A percentile compares a stretch with the other conserved stretches of the same genome.
Evolutionary conservation across 2,113 vertebrate species (phyloP).

Genomic region (Montifringilla adamsi): DNA sequence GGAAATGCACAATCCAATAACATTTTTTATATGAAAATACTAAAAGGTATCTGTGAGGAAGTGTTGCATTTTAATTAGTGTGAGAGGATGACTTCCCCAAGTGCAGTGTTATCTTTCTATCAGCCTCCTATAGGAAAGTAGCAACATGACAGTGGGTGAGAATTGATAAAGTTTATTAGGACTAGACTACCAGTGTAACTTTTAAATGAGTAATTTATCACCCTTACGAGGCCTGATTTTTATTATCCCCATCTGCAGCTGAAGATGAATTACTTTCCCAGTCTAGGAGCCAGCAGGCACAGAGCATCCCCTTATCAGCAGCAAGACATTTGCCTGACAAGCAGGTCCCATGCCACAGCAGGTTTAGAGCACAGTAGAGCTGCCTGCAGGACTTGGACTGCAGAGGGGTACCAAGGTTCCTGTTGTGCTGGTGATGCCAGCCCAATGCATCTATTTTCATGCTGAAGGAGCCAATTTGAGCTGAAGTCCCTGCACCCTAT

Average conservation of each 20-base stretch:
- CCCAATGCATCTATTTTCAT: background rate
- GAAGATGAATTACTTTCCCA: background rate
- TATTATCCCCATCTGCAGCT: background rate
- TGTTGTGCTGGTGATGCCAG: background rate
- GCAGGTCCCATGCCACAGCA: background rate
- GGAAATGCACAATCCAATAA: background rate
- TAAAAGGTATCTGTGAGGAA: background rate
- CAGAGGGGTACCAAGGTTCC: background rate
- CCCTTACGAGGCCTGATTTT: background rate
- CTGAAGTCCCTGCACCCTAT: background rate
- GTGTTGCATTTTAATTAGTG: background rate
- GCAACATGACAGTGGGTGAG: background rate
- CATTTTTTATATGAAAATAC: background rate
- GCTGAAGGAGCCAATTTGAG: background rate
- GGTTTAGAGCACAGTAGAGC: background rate
- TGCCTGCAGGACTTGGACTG: background rate
- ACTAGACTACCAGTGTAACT: background rate
- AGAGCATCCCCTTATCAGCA: background rate
- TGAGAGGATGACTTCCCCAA: background rate
- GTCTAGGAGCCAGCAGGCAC: background rate
- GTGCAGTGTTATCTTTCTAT: background rate
- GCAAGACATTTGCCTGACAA: background rate
- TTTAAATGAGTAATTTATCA: slow-evolving; percentile 44
- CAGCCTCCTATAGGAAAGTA: background rate
- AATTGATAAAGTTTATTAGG: background rate